Evolutionary conservation across 92 coral and sea anemone species (phyloP), one percentile per base, ranked within the genome.

Genomic region (Palythoa caribaeorum): DNA sequence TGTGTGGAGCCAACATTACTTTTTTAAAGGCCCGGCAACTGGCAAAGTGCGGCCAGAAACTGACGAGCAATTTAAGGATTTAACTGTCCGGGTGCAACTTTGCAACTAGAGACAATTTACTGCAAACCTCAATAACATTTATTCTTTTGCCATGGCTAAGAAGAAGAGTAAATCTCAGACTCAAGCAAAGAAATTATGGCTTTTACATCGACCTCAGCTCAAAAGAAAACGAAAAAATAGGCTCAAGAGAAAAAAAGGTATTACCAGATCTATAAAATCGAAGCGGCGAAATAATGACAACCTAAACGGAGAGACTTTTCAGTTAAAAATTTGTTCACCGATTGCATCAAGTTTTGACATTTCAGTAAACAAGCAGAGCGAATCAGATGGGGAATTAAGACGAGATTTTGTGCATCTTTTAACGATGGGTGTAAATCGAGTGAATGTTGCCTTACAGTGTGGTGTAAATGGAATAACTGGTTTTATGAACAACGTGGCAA

Each of bases 141-240:
- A 36, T 11, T 57, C 12, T 71, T 55, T 60, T 8, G 38, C 8
- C 37, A 84, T 84, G 78, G 57, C 80, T 40, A 84, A 52, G 79
- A 84, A 40, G 54, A 85, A 79, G 48, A 81, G 57, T 52, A 76
- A 77, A 77, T 73, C 92, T 12, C 88, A 92, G 54, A 68, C 73
- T 66, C 71, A 55, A 63, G 94, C 92, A 14, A 92, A 92, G 86
- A 89, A 92, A 76, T 66, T 86, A 72, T 89, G 92, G 94, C 88
- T 86, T 50, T 80, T 92, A n/a, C 90, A 89, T 73, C 87, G 83
- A n/a, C 88, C 94, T 66, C 65, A 92, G 52, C 39, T 73, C 53
- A 84, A 89, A 51, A 75, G 84, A 70, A 90, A 87, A 75, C 73
- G 73, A 78, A 90, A 63, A 71, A 63, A 75, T 9, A 87, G 59